phyloP scores from a whole-genome alignment of 2,113 vertebrate species.

The Tetrax tetrax region DNA sequence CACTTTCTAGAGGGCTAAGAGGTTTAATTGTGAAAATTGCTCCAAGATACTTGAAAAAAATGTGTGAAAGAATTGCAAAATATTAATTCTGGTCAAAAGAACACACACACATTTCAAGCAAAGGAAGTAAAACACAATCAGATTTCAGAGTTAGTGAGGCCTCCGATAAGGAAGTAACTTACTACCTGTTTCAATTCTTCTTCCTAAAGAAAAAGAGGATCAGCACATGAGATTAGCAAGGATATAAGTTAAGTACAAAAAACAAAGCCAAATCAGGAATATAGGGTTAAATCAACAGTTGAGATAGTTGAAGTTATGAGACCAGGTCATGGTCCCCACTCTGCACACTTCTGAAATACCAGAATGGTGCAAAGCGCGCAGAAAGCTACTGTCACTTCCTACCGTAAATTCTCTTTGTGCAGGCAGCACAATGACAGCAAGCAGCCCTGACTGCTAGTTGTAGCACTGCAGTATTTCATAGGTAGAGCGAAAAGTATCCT shows the following conservation, averaged over 20 bases:
- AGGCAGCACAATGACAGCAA: not conserved
- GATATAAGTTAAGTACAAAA: slow-evolving; percentile 19
- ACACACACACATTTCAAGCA: slow-evolving; percentile 73
- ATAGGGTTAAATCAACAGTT: not conserved
- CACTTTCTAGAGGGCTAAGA: not conserved
- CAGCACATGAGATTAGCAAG: slow-evolving; percentile 67
- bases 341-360: not conserved
- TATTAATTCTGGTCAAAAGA: slow-evolving; percentile 69
- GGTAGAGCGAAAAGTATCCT: not conserved
- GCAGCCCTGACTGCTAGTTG: not conserved
- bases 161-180: slow-evolving; percentile 76
- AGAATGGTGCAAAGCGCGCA: not conserved
- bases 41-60: not conserved
- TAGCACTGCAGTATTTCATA: not conserved
- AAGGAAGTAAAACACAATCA: slow-evolving; percentile 58
- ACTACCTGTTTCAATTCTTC: slow-evolving; percentile 90
- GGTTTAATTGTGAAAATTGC: not conserved
- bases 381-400: not conserved
- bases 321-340: not conserved
- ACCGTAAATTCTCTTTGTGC: not conserved
- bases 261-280: not conserved
- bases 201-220: slow-evolving; percentile 86
- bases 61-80: slow-evolving; percentile 34
- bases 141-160: slow-evolving; percentile 72
- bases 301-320: not conserved